These are phyloP conservation scores for Vesta saturnalis DNA, from an alignment of 2,888 invertebrate species.

Conservation along the genomic window DNA sequence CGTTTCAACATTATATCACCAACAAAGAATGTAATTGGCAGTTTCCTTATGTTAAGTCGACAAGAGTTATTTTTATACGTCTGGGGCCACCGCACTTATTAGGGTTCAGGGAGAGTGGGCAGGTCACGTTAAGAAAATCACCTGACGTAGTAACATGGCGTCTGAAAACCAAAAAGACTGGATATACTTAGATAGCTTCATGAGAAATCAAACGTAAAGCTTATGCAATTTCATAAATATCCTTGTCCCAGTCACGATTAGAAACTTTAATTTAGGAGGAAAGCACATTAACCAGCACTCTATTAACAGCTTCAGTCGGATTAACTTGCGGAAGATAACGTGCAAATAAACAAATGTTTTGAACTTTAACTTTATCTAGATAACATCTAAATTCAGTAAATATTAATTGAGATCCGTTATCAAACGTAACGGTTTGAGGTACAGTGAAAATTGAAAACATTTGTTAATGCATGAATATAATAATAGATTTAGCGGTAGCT, in stretches of 20 bases:
- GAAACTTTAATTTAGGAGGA: not conserved
- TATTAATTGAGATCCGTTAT: conserved; percentile 38
- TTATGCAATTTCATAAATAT: not conserved
- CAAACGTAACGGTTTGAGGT: conserved; percentile 27
- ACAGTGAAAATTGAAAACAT: conserved; percentile 34
- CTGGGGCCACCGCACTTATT: not conserved
- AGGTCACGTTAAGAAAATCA: not conserved
- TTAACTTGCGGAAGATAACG: not conserved
- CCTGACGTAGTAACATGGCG: not conserved
- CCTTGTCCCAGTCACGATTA: not conserved
- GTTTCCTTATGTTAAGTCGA: not conserved
- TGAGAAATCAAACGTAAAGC: not conserved
- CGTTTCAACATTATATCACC: not conserved
- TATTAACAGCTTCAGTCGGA: not conserved
- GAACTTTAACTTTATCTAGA: not conserved
- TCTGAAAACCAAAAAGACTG: not conserved
- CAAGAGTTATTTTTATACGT: not conserved
- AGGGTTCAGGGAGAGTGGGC: not conserved
- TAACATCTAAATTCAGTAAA: conserved; percentile 20
- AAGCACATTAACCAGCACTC: not conserved
- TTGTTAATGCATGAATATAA: conserved; percentile 24
- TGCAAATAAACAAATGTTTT: not conserved
- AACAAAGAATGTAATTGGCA: not conserved
- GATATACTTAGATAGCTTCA: not conserved
- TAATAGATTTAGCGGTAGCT: conserved; percentile 21